Conservation (phyloP, 2,797 vertebrate species). For the Dendrocincla fuliginosa region DNA sequence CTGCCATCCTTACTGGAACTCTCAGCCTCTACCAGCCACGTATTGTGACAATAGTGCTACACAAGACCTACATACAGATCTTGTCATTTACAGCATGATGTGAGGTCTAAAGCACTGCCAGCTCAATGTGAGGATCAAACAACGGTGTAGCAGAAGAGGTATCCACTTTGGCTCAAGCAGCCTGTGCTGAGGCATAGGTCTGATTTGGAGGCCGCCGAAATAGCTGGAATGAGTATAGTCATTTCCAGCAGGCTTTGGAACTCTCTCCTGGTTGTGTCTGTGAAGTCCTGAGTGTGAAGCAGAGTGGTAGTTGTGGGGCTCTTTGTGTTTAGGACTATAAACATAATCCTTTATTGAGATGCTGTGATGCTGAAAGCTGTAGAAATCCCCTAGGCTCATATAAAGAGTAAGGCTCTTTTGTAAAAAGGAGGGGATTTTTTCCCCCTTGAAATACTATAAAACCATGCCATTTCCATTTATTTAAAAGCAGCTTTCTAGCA, state of each 20-base stretch:
- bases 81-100: background rate
- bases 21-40: background rate
- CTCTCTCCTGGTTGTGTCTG: background rate
- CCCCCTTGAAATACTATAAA: background rate
- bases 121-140: background rate
- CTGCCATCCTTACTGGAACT: background rate
- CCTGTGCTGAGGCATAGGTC: background rate
- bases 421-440: background rate
- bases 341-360: slow-evolving; percentile 11
- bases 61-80: background rate
- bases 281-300: background rate
- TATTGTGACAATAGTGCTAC: fast-evolving
- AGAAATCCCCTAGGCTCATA: background rate
- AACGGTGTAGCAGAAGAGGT: background rate
- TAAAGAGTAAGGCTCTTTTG: background rate
- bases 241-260: background rate
- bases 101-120: background rate
- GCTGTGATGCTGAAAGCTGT: slow-evolving; percentile 7
- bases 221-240: background rate
- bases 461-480: background rate
- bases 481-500: slow-evolving; percentile 15
- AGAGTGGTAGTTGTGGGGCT: background rate
- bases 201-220: background rate
- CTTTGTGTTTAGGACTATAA: background rate
- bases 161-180: background rate